phyloP scores from a whole-genome alignment of 2,113 vertebrate species.

The Pelmatolapia mariae region DNA sequence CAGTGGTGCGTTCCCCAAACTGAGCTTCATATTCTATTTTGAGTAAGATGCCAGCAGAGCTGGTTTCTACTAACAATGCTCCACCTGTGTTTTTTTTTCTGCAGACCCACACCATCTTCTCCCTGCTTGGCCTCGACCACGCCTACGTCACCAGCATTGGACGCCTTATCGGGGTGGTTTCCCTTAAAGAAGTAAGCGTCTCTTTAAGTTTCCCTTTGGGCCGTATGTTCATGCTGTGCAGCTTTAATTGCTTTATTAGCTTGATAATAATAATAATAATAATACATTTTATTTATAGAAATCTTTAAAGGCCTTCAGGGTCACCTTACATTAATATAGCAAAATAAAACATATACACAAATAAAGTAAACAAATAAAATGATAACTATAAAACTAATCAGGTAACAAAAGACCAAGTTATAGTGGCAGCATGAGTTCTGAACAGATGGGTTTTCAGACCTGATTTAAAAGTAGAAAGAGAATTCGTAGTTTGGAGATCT shows the following conservation, averaged over 20 bases:
- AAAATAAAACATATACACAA: background rate
- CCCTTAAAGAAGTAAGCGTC: constrained; percentile 87
- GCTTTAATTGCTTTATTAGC: background rate
- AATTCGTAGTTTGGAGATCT: background rate
- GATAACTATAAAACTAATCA: background rate
- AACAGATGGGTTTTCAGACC: background rate
- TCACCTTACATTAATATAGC: background rate
- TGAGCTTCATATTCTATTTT: background rate
- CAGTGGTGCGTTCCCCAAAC: background rate
- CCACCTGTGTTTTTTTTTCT: background rate
- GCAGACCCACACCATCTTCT: constrained; percentile 97
- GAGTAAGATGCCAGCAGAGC: background rate
- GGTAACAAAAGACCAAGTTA: background rate
- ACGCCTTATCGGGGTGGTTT: constrained; percentile 91
- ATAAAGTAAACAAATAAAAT: background rate
- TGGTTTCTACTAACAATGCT: background rate
- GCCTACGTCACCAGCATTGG: constrained; percentile 97
- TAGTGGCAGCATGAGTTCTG: background rate
- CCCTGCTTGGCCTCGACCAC: constrained; percentile 90
- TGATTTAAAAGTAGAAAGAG: background rate
- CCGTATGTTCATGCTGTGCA: background rate
- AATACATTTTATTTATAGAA: background rate
- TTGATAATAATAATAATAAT: background rate
- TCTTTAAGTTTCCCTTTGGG: background rate
- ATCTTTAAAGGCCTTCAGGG: background rate